Conservation (phyloP, 2,888 invertebrate genomes). For the Malthinus flaveolus region DNA sequence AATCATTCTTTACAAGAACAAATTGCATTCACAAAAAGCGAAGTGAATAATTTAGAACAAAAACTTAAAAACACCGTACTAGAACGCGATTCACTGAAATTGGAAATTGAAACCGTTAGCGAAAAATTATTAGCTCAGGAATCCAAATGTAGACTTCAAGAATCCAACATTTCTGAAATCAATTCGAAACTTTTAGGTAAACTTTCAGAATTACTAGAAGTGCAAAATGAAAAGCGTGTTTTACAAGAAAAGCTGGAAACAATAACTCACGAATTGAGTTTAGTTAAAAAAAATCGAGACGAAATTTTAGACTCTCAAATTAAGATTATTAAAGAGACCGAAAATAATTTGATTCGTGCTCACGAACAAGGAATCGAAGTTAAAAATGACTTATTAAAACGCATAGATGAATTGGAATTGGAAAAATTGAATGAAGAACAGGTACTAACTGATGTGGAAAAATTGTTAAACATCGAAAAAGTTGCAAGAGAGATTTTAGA, state of each 20-base stretch:
- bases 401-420: conserved; percentile 35
- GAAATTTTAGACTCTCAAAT: conserved; percentile 41
- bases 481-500: conserved; percentile 30
- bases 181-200: conserved; percentile 21
- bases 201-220: conserved; percentile 17
- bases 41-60: conserved; percentile 19
- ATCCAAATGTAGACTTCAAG: conserved; percentile 3
- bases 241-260: conserved; percentile 20
- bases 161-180: conserved; percentile 11
- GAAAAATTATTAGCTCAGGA: conserved; percentile 14
- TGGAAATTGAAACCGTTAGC: conserved; percentile 11
- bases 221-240: conserved; percentile 27
- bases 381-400: conserved; percentile 38
- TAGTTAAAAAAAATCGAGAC: conserved; percentile 39
- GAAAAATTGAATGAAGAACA: conserved; percentile 30
- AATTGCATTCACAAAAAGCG: conserved; percentile 7
- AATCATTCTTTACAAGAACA: conserved; percentile 12
- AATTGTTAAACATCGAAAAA: conserved; percentile 24
- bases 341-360: conserved; percentile 38
- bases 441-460: conserved; percentile 22
- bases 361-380: conserved; percentile 40
- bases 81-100: conserved; percentile 16
- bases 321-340: conserved; percentile 42
- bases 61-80: conserved; percentile 11
- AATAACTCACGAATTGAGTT: conserved; percentile 34